Evolutionary conservation across 1,140 invertebrate species (phyloP).

Genomic region (Marisa cornuarietis): DNA sequence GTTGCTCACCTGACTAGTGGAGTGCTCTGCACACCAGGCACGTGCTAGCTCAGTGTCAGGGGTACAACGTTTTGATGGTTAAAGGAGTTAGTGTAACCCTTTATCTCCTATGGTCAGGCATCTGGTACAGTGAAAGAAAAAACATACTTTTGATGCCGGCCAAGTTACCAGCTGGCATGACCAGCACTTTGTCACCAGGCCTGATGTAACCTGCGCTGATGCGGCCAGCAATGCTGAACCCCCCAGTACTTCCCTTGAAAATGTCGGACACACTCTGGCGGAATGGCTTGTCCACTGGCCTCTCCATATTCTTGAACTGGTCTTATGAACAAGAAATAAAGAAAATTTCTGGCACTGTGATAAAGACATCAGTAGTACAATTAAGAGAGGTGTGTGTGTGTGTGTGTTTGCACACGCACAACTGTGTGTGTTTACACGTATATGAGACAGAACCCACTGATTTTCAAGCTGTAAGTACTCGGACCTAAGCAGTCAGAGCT

Average conservation of each 20-base stretch:
- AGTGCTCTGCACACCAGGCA: too few species aligned
- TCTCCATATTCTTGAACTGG: constrained; percentile 68
- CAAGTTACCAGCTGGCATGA: constrained; percentile 78
- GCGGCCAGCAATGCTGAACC: constrained; percentile 86
- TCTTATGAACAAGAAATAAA: constrained; percentile 47
- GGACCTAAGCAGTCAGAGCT: too few species aligned
- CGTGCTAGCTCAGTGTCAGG: too few species aligned
- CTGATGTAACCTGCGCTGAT: constrained; percentile 91
- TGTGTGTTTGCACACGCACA: too few species aligned
- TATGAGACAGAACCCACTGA: too few species aligned
- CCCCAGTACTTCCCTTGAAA: constrained; percentile 85
- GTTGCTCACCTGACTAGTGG: too few species aligned
- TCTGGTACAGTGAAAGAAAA: not conserved
- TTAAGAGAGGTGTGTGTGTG: not conserved
- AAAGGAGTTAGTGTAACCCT: too few species aligned
- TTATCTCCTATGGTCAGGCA: too few species aligned
- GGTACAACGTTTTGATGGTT: too few species aligned
- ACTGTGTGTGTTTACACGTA: too few species aligned
- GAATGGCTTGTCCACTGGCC: constrained; percentile 88
- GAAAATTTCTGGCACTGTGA: constrained; percentile 1
- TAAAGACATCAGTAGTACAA: not conserved
- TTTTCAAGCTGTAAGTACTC: too few species aligned
- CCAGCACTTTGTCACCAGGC: constrained; percentile 84
- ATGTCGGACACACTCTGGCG: constrained; percentile 91
- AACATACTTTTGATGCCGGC: constrained; percentile 61